Evolutionary conservation across 2,113 vertebrate genomes (phyloP).

Genomic region (western clawed frog (Xenopus tropicalis)): DNA sequence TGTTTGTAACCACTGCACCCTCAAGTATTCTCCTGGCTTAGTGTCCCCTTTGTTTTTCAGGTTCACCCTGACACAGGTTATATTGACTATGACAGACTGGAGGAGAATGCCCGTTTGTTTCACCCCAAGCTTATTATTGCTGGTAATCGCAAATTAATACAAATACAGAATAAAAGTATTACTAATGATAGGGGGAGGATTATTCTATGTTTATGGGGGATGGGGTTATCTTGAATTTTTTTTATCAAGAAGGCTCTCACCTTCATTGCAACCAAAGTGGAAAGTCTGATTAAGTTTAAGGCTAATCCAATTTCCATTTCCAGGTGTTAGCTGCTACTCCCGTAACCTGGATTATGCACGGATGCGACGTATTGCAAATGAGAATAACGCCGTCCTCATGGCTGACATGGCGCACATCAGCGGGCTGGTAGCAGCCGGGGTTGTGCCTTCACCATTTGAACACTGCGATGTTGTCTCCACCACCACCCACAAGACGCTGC

Average conservation of each 20-base stretch:
- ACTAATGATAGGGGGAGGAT: too few species aligned
- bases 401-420: slow-evolving; percentile 97
- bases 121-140: slow-evolving; percentile 92
- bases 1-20: too few species aligned
- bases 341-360: slow-evolving; percentile 88
- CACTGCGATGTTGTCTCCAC: slow-evolving; percentile 87
- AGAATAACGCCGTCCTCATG: slow-evolving; percentile 83
- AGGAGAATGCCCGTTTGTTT: slow-evolving; percentile 87
- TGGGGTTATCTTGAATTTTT: too few species aligned
- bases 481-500: slow-evolving; percentile 92
- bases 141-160: slow-evolving; percentile 59
- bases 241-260: too few species aligned
- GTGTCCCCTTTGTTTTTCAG: slow-evolving; percentile 53
- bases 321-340: slow-evolving; percentile 93
- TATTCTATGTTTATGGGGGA: too few species aligned
- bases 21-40: too few species aligned
- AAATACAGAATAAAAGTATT: too few species aligned
- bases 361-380: slow-evolving; percentile 78
- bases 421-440: slow-evolving; percentile 82
- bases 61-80: slow-evolving; percentile 89
- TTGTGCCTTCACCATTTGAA: slow-evolving; percentile 89
- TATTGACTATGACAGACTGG: slow-evolving; percentile 84
- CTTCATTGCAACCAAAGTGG: too few species aligned
- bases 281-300: too few species aligned
- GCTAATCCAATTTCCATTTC: background rate